Percentiles rank a stretch among this genome's conserved stretches.
These are phyloP conservation scores for Formica selysi DNA, from an alignment of 1,140 invertebrate species.

Conservation along the genomic window DNA sequence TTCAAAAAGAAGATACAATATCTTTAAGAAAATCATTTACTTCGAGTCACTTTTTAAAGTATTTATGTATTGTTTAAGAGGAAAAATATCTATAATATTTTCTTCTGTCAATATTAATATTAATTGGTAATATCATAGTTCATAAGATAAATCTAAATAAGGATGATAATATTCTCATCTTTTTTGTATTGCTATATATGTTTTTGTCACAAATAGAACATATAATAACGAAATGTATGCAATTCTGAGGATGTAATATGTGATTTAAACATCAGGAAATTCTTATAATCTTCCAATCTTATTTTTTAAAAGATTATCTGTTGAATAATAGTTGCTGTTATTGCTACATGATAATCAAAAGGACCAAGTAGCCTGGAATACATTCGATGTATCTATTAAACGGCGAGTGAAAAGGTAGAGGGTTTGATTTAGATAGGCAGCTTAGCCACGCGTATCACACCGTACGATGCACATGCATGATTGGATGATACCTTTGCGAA, in stretches of 20 bases:
- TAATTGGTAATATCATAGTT: background rate
- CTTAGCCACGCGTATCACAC: slow-evolving; percentile 46
- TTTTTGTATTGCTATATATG: background rate
- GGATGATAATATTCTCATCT: background rate
- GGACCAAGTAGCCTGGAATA: background rate
- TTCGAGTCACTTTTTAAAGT: background rate
- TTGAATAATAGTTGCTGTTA: background rate
- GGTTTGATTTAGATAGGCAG: slow-evolving; percentile 36
- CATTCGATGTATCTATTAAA: slow-evolving; percentile 26
- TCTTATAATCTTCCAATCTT: background rate
- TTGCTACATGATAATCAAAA: background rate
- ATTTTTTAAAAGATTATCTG: background rate
- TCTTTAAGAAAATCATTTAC: background rate
- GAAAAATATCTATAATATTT: background rate
- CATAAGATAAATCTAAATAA: slow-evolving; percentile 1
- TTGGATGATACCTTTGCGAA: slow-evolving; percentile 59
- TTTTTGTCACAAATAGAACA: background rate
- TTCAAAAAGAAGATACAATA: background rate
- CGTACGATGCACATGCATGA: slow-evolving; percentile 50
- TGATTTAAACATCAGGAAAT: background rate
- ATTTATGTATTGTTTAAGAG: background rate
- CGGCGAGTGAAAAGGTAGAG: slow-evolving; percentile 20
- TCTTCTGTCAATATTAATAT: background rate
- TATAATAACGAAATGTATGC: background rate
- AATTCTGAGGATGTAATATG: too few species aligned